Evolutionary conservation across 2,797 vertebrate species (phyloP).

Genomic region (Kryptolebias ocellatus): DNA sequence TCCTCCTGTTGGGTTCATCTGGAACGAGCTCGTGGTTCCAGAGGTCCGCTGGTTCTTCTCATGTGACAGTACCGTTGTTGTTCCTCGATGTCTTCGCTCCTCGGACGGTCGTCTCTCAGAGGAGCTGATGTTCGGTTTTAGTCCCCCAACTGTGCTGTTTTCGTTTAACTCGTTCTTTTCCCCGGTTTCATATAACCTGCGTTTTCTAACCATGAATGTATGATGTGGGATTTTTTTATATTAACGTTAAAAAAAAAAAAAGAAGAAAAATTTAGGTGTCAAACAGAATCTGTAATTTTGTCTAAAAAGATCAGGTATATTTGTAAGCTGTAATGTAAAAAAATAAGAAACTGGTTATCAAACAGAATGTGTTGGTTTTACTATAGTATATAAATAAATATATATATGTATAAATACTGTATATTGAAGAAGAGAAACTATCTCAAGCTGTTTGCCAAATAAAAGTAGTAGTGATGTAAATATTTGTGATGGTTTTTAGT

Average conservation of each 20-base stretch:
- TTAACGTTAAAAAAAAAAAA: conserved; percentile 56
- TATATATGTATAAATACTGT: conserved; percentile 72
- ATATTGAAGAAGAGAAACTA: conserved; percentile 84
- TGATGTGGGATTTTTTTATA: conserved; percentile 79
- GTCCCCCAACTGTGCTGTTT: conserved; percentile 75
- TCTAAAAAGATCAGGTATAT: conserved; percentile 88
- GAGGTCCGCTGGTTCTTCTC: conserved; percentile 65
- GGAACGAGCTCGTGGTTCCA: conserved; percentile 48
- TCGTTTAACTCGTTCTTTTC: conserved; percentile 70
- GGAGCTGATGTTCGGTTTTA: conserved; percentile 68
- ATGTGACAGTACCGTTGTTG: conserved; percentile 78
- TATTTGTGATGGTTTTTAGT: conserved; percentile 8
- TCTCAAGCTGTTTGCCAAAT: conserved; percentile 89
- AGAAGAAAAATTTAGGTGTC: conserved; percentile 84
- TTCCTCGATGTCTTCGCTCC: conserved; percentile 77
- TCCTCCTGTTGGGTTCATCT: too few relatives aligned
- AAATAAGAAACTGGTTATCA: conserved; percentile 81
- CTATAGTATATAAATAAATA: conserved; percentile 65
- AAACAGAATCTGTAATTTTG: conserved; percentile 84
- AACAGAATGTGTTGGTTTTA: conserved; percentile 83
- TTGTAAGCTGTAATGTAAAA: conserved; percentile 87
- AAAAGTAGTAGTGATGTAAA: conserved; percentile 81
- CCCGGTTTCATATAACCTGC: conserved; percentile 77
- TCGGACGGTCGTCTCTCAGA: conserved; percentile 67
- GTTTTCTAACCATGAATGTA: conserved; percentile 88